phyloP scores from a whole-genome alignment of 1,140 invertebrate species.

The Zaprionus inermis region DNA sequence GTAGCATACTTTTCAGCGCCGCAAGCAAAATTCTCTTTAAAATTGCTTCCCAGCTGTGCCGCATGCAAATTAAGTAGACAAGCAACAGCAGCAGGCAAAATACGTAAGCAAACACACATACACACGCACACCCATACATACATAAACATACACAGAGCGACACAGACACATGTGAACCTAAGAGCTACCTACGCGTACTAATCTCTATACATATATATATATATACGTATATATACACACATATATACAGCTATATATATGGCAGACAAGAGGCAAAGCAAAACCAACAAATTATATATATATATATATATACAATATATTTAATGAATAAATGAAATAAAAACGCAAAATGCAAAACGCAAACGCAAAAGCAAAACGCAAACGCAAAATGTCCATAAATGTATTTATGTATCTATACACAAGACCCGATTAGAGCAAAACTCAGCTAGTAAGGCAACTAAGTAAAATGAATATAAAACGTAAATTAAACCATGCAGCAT shows the following conservation, averaged over 20 bases:
- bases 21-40: constrained; percentile 24
- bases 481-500: constrained; percentile 25
- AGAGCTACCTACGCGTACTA: constrained; percentile 81
- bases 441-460: constrained; percentile 40
- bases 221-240: constrained; percentile 40
- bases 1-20: constrained; percentile 55
- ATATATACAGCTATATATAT: constrained; percentile 47
- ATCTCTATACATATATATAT: constrained; percentile 65
- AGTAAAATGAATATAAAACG: constrained; percentile 16
- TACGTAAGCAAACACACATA: constrained; percentile 50
- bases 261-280: constrained; percentile 41
- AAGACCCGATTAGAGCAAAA: constrained; percentile 44
- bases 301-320: constrained; percentile 64
- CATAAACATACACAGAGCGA: constrained; percentile 39
- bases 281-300: constrained; percentile 51
- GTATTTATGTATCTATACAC: constrained; percentile 82
- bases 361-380: constrained; percentile 47
- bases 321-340: constrained; percentile 46
- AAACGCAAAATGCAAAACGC: constrained; percentile 42
- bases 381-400: constrained; percentile 77
- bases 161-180: constrained; percentile 66
- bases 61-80: constrained; percentile 31
- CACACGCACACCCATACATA: constrained; percentile 24
- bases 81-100: constrained; percentile 25
- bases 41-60: constrained; percentile 12